Evolutionary conservation across 2,888 invertebrate genomes (phyloP).

Genomic region (Cephus rjabovi): DNA sequence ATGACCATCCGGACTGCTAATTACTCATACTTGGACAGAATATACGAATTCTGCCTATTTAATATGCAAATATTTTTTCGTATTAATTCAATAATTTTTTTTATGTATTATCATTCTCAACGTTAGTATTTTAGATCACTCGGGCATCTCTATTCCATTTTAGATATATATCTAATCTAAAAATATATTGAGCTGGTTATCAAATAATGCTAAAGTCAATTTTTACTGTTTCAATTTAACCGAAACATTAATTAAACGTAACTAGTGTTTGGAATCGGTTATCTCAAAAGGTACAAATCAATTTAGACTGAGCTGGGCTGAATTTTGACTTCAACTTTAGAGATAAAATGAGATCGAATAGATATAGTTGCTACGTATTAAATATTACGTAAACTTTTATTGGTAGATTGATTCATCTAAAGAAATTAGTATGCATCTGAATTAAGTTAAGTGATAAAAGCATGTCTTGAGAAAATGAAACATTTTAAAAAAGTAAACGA

Average conservation of each 20-base stretch:
- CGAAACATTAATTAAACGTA: neutral
- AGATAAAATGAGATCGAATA: neutral
- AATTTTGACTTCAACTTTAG: neutral
- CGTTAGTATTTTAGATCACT: neutral
- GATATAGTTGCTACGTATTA: neutral
- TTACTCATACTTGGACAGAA: neutral
- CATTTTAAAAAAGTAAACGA: no score
- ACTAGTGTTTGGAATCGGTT: no score
- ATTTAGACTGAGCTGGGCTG: neutral
- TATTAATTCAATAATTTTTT: neutral
- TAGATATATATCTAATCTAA: neutral
- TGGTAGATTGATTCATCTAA: neutral
- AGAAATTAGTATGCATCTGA: neutral
- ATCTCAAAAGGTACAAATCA: neutral
- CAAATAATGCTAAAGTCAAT: neutral
- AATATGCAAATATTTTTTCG: neutral
- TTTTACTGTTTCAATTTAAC: neutral
- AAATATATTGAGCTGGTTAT: neutral
- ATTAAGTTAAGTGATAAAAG: neutral
- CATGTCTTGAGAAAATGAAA: no score
- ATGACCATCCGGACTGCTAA: neutral
- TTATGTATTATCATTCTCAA: neutral
- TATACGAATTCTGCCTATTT: neutral
- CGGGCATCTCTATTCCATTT: neutral
- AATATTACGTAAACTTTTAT: neutral